phyloP scores from a whole-genome alignment of 53 echinoderm and acorn worm genomes.

The Crossaster papposus region DNA sequence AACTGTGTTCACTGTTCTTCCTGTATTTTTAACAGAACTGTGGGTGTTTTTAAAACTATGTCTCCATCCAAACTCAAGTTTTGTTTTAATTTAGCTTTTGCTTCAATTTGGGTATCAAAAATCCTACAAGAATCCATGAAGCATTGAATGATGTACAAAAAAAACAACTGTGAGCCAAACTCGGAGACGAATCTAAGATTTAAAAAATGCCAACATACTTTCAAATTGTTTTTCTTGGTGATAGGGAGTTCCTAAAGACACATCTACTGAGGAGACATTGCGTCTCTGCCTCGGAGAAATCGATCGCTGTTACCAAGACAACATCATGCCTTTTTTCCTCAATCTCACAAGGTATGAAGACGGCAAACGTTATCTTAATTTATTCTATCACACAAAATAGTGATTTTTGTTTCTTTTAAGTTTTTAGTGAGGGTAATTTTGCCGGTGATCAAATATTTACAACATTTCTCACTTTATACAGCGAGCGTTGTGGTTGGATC shows the following conservation, averaged over 20 bases:
- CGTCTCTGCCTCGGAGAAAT: slow-evolving; percentile 90
- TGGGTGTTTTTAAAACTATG: too few species aligned
- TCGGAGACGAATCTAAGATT: not conserved
- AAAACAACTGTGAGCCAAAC: not conserved
- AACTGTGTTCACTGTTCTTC: too few species aligned
- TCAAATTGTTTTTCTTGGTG: not conserved
- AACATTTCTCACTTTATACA: not conserved
- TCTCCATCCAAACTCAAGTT: too few species aligned
- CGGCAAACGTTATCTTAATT: not conserved
- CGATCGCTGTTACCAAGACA: slow-evolving; percentile 93
- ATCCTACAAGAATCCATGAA: too few species aligned
- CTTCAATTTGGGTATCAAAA: too few species aligned
- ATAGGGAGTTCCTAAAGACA: slow-evolving; percentile 96
- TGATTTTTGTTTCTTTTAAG: not conserved
- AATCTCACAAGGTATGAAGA: slow-evolving; percentile 85
- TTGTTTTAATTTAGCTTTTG: too few species aligned
- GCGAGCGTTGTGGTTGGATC: slow-evolving; percentile 97
- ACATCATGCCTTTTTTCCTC: slow-evolving; percentile 92
- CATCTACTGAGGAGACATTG: slow-evolving; percentile 85
- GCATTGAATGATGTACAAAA: too few species aligned
- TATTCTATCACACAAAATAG: not conserved
- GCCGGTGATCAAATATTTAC: not conserved
- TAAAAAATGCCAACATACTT: too few species aligned
- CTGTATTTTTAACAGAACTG: too few species aligned
- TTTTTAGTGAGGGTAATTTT: not conserved